A percentile compares a stretch with the other conserved stretches of the same genome.
These are phyloP conservation scores for Sorex araneus DNA, from an alignment of 2,113 vertebrate species.

Conservation along the genomic window DNA sequence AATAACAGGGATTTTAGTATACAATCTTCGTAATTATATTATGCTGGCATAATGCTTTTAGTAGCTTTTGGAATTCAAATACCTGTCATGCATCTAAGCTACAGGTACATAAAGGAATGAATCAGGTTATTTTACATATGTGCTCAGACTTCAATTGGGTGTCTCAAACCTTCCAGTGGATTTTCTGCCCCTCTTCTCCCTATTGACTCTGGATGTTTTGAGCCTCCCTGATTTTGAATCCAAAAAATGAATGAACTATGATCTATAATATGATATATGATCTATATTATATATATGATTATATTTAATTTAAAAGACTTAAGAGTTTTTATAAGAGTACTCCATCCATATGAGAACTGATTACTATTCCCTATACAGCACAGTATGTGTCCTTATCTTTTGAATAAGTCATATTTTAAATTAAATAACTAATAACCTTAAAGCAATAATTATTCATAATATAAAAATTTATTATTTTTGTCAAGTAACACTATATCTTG, in stretches of 20 bases:
- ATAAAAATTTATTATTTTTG: constrained; percentile 48
- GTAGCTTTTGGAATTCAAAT: constrained; percentile 9
- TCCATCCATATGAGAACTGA: background rate
- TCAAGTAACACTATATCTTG: background rate
- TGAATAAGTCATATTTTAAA: constrained; percentile 45
- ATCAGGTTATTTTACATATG: background rate
- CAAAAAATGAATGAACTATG: background rate
- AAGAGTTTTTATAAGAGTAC: background rate
- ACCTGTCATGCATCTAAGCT: background rate
- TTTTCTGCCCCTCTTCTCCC: no score
- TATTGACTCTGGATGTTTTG: no score
- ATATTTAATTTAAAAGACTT: background rate
- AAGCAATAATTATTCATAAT: background rate
- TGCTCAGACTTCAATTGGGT: background rate
- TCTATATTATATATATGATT: background rate
- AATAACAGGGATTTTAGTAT: constrained; percentile 19
- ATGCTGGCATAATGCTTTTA: background rate
- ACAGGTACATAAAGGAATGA: background rate
- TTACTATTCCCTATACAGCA: background rate
- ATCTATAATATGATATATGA: background rate
- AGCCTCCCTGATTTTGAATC: no score
- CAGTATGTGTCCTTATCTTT: constrained; percentile 52
- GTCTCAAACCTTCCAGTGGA: background rate
- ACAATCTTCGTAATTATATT: background rate
- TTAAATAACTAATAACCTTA: constrained; percentile 33